Conservation (phyloP, 2,113 vertebrate species). For the Sakesphorus luctuosus region DNA sequence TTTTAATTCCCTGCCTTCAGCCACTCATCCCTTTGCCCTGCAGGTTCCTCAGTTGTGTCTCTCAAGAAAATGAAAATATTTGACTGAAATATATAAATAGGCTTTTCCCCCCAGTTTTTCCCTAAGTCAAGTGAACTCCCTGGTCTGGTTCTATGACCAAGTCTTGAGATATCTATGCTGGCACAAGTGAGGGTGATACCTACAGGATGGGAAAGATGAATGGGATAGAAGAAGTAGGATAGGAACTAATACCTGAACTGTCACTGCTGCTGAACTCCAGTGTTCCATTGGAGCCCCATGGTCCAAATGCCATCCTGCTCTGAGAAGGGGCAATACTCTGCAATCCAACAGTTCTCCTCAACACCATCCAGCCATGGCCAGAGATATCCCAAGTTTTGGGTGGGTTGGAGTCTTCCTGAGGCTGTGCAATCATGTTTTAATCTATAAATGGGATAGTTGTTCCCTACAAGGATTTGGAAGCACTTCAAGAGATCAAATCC, state of each 20-base stretch:
- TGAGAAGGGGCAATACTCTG: neutral
- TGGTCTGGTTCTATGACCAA: neutral
- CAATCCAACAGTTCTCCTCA: neutral
- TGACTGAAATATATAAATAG: neutral
- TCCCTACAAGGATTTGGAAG: neutral
- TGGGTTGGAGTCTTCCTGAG: neutral
- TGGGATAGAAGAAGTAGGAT: neutral
- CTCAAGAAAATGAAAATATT: neutral
- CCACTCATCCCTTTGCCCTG: neutral
- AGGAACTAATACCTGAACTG: neutral
- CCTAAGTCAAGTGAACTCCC: neutral
- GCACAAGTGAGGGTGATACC: neutral
- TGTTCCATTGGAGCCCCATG: neutral
- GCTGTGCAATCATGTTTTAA: neutral
- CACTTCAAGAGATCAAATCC: neutral
- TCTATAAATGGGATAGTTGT: neutral
- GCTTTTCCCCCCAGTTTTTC: neutral
- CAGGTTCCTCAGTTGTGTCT: neutral
- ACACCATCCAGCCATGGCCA: accelerated
- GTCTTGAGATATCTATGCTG: neutral
- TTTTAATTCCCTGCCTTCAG: neutral
- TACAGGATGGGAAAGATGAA: neutral
- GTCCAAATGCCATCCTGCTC: neutral
- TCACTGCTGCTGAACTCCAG: neutral
- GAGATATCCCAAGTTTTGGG: neutral